Evolutionary conservation across 2,797 vertebrate genomes (phyloP), one percentile per base, ranked within the genome.

Genomic region (Anableps anableps): DNA sequence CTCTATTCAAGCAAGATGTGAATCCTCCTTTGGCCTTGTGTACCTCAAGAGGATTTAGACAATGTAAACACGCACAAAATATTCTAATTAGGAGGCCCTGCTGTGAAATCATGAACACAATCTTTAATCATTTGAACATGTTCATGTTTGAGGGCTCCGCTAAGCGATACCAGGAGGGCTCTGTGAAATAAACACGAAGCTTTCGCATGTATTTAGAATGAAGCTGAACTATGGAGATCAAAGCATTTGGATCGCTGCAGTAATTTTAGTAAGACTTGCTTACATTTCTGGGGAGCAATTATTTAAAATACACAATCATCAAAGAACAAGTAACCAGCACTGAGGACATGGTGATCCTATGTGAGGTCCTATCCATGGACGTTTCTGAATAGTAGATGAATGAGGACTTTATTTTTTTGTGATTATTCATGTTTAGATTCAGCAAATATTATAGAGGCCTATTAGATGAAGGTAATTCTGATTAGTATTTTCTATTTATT

Each of bases 101-200:
- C 64, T 34, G 78, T 80, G 74, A 88, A 31, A 58, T 75, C 72
- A 62, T 75, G 26, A 89, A 84, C 81, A 77, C 53, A 79, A 84
- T 83, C 80, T 73, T 45, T 84, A 88, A 92, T 88, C 77, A 79
- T 85, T 89, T 80, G 88, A 86, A 90, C 82, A 87, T 84, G 88
- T 82, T 62, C n/a, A 73, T 53, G 50, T 0, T 43, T 82, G 83
- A 74, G 77, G 81, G 75, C 78, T 79, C 34, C 60, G 66, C 26
- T 4, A 31, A 50, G 26, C 14, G 76, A 78, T 84, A 91, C 86
- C 84, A 85, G 78, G 41, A 78, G 73, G 47, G 9, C 50, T 55
- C 68, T 71, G 83, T 81, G 79, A 89, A 91, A 92, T 78, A 92
- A 91, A 89, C 77, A 17, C 2, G 0, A 62, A 19, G 36, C 85